phyloP scores from a whole-genome alignment of 2,888 invertebrate species.

The Rhopalosiphum nymphaeae region DNA sequence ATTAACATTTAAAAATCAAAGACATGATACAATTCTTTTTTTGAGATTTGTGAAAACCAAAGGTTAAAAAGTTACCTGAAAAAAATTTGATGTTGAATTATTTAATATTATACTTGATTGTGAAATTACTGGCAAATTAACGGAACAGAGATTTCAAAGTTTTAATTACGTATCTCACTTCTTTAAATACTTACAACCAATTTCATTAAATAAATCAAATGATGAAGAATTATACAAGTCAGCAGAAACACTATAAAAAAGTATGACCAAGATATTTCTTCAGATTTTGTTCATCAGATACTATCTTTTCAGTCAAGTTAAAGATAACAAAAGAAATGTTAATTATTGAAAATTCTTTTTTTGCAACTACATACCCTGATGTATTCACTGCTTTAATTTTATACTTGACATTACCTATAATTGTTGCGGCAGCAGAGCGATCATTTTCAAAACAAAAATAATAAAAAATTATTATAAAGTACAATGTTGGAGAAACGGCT shows the following conservation, averaged over 20 bases:
- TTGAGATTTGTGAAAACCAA: neutral
- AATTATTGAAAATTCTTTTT: neutral
- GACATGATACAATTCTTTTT: neutral
- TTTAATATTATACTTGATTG: neutral
- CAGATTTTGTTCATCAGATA: slow-evolving; percentile 9
- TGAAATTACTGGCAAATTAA: neutral
- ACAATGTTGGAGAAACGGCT: too few species aligned
- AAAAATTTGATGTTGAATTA: slow-evolving; percentile 17
- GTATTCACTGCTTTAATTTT: neutral
- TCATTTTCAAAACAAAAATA: too few species aligned
- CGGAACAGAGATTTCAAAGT: neutral
- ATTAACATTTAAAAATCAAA: slow-evolving; percentile 15
- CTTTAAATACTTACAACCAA: neutral
- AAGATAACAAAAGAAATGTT: neutral
- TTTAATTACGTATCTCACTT: neutral
- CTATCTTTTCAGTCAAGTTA: neutral
- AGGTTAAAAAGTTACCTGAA: neutral
- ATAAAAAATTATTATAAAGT: too few species aligned
- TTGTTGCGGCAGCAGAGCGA: too few species aligned
- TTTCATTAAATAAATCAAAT: slow-evolving; percentile 25
- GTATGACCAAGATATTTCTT: neutral
- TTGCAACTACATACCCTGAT: slow-evolving; percentile 21
- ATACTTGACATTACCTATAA: too few species aligned
- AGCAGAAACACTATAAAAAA: slow-evolving; percentile 6
- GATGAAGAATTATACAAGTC: neutral